phyloP scores from a whole-genome alignment of 2,888 invertebrate genomes.

The Anarsia innoxiella region DNA sequence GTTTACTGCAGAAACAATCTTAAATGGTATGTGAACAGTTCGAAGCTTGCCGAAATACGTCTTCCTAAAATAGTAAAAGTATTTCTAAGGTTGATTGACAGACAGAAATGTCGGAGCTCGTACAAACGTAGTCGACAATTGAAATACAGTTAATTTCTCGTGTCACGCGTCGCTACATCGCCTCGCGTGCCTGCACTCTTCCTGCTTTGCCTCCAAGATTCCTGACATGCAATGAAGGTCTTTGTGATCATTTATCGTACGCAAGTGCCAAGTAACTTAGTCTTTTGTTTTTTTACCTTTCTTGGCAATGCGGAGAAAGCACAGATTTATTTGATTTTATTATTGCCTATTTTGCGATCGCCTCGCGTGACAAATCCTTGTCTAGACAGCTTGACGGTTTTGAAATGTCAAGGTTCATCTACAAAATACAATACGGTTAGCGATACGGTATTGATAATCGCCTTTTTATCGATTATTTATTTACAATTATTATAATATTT shows the following conservation, averaged over 20 bases:
- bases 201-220: slow-evolving; percentile 54
- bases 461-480: no score
- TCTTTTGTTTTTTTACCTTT: no score
- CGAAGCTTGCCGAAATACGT: no score
- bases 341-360: no score
- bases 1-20: no score
- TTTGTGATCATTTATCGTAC: no score
- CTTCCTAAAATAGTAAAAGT: background rate
- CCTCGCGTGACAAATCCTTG: slow-evolving; percentile 3
- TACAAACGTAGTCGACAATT: slow-evolving; percentile 27
- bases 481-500: no score
- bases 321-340: no score
- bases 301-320: no score
- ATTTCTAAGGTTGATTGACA: background rate
- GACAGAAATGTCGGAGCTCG: slow-evolving; percentile 1
- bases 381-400: slow-evolving; percentile 3
- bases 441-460: no score
- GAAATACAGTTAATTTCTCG: slow-evolving; percentile 71
- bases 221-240: slow-evolving; percentile 26
- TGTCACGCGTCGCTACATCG: slow-evolving; percentile 64
- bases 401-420: slow-evolving; percentile 2
- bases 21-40: background rate
- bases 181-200: slow-evolving; percentile 61
- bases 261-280: no score
- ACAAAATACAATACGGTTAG: no score